These are phyloP conservation scores for Riparia riparia DNA, from an alignment of 2,113 vertebrate species.

Conservation along the genomic window DNA sequence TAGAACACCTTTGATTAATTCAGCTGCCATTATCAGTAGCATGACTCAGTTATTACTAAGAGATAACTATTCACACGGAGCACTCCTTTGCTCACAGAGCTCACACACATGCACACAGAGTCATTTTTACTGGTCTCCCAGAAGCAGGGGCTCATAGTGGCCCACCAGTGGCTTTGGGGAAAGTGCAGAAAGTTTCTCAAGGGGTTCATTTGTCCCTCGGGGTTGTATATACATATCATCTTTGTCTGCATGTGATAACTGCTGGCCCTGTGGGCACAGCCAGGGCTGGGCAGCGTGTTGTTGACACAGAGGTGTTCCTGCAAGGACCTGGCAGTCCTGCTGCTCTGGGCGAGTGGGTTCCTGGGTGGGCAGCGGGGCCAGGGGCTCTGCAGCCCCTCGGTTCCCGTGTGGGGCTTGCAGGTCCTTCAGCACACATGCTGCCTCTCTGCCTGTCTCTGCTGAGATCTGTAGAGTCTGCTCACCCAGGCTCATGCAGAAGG, in stretches of 20 bases:
- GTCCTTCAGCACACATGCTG: background rate
- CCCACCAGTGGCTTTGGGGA: background rate
- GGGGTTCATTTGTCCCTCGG: background rate
- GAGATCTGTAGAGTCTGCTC: background rate
- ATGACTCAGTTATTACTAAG: background rate
- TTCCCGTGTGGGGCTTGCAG: too few relatives aligned
- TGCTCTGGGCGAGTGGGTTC: accelerated
- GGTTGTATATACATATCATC: accelerated
- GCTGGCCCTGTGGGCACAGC: background rate
- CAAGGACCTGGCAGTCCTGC: background rate
- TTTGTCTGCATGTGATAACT: background rate
- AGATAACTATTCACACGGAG: background rate
- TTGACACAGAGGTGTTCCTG: background rate
- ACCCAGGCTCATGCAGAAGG: background rate
- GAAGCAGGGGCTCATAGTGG: background rate
- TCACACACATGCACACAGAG: background rate
- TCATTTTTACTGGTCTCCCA: background rate
- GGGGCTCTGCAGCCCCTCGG: accelerated
- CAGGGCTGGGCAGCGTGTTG: background rate
- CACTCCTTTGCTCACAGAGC: background rate
- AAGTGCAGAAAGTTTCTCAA: background rate
- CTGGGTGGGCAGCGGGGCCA: background rate
- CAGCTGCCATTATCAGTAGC: background rate
- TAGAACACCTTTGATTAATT: background rate
- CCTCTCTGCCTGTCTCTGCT: background rate